phyloP scores from a whole-genome alignment of 2,113 vertebrate species.

The Thermophis baileyi region DNA sequence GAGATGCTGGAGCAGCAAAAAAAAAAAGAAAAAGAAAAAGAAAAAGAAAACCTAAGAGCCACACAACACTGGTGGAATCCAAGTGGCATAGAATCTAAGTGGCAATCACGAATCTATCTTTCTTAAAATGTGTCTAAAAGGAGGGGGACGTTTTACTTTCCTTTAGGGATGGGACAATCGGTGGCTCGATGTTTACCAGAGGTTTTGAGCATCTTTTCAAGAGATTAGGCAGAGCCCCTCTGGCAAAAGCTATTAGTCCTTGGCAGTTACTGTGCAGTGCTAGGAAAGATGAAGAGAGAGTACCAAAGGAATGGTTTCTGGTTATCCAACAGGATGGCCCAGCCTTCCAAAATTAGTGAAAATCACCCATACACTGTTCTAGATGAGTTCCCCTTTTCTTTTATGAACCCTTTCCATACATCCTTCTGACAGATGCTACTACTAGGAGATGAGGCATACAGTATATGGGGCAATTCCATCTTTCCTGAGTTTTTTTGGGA shows the following conservation, averaged over 20 bases:
- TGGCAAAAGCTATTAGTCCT: not conserved
- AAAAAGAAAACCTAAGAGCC: not conserved
- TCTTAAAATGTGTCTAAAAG: not conserved
- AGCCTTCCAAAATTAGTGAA: not conserved
- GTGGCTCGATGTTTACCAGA: not conserved
- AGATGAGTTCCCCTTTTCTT: not conserved
- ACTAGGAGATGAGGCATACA: not conserved
- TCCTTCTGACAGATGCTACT: not conserved
- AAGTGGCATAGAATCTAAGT: not conserved
- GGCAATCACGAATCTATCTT: too few relatives aligned
- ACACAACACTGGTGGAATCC: not conserved
- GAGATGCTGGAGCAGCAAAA: not conserved
- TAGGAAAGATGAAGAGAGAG: not conserved
- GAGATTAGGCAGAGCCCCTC: not conserved
- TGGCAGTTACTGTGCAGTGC: not conserved
- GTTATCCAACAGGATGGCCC: not conserved
- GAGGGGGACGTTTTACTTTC: not conserved
- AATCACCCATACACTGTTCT: not conserved
- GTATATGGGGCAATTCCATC: not conserved
- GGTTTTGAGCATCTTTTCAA: not conserved
- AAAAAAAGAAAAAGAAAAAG: not conserved
- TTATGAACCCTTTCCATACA: not conserved
- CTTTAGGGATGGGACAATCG: not conserved
- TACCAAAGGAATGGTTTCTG: not conserved
- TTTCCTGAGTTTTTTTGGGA: not conserved